Base-by-base conservation (phyloP, 2,797 vertebrate species). In the Pseudochromis fuscus region DNA sequence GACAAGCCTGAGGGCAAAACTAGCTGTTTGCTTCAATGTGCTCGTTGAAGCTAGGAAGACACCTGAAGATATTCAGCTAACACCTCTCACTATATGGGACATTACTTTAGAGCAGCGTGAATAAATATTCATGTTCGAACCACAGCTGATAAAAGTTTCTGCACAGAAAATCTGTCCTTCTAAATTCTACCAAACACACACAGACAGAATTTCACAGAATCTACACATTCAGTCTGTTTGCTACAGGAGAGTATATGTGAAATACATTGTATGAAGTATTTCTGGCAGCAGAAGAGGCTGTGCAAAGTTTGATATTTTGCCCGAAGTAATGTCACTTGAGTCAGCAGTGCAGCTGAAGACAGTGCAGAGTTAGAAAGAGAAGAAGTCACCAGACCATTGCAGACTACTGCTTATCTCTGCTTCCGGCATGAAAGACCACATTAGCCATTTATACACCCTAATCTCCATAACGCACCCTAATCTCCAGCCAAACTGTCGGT, bases 51-150 rank as follows among this genome's bases (percentile, higher is more conserved):
- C 70, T 62, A 33, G 64, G 62, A 79, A 75, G 76, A 53, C 65
- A 72, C 74, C 61, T 59, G 67, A 65, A 83, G 64, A 88, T 80
- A 62, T 69, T 74, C 76, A 60, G 72, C 37, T 77, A 75, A 89
- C 88, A 65, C 48, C 57, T 72, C 42, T 58, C 56, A 37, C 45
- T 70, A 15, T 60, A 53, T 75, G 65, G 60, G 76, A 78, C 77
- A 81, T 80, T 81, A 60, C 48, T 53, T 62, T 58, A 50, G 37
- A 52, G 57, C 16, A 7, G 10, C 21, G 48, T 75, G 64, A 75
- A 83, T 77, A 71, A 87, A 83, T 61, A 63, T 67, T 63, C 8
- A 10, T 35, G 31, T 44, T 75, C 53, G 11, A 23, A 65, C 5
- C 2, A 7, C 16, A 65, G 18, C 37, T 30, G 25, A 72, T 56